Base-by-base conservation (phyloP, 2,797 vertebrate genomes). In the Lindbergichthys nudifrons region DNA sequence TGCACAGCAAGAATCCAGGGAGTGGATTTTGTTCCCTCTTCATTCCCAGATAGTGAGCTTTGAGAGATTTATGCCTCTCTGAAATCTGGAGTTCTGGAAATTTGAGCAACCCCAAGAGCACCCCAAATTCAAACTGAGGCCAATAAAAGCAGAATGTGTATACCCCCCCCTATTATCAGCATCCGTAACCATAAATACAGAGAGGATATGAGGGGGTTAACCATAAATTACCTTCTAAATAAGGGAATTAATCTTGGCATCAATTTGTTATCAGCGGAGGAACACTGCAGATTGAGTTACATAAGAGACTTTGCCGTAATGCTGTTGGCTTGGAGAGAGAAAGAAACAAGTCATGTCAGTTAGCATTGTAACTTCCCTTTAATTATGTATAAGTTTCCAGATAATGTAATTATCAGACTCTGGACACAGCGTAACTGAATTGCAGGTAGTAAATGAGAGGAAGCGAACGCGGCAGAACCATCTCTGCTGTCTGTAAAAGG, bases 381-480 rank as follows among this genome's bases (percentile, higher is more conserved):
- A 89, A 92, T 90, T 74, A 65, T 83, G 90, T 85, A 74, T 93
- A 86, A 36, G 79, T 83, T 94, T 92, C 85, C 87, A 72, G 65
- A 58, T 91, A 89, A 95, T 85, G 42, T n/a, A 52, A 87, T 94
- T 78, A 90, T 81, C 73, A 51, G 80, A 86, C 86, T 92, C 90
- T 91, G 91, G 89, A 87, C 74, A 77, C 50, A 16, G 75, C 8
- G 9, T 93, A 92, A 94, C 94, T 87, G 51, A 85, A 90, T 93
- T 92, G 62, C 74, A 90, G 83, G 84, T 88, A 86, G 81, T 82
- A 79, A 84, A 84, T 79, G 75, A 88, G 73, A 80, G 86, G 92
- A 92, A 91, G 90, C 63, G 48, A 79, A 80, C 1, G 65, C 77
- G 30, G 64, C 82, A 48, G 64, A 61, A 51, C 57, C 65, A 57